phyloP scores from a whole-genome alignment of 37 sponge, comb jelly and placozoan species.

The Eunapius fragilis region DNA sequence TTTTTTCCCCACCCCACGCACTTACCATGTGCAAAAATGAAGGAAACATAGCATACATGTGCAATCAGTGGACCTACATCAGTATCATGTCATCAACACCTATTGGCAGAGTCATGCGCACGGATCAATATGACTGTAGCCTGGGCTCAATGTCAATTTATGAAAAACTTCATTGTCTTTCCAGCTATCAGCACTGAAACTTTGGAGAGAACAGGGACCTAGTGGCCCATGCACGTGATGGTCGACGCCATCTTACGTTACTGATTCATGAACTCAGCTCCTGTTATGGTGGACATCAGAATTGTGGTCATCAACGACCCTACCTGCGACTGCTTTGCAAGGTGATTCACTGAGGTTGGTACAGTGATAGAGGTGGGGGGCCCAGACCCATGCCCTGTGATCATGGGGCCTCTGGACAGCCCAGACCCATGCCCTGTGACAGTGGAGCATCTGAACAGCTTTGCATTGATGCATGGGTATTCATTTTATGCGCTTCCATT shows the following conservation, averaged over 20 bases:
- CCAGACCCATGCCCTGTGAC: no score
- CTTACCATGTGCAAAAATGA: no score
- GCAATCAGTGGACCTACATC: no score
- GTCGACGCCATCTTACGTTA: slow-evolving; percentile 34
- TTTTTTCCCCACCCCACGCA: no score
- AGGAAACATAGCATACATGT: no score
- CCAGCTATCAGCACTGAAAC: slow-evolving; percentile 79
- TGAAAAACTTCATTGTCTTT: slow-evolving; percentile 47
- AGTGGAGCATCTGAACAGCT: no score
- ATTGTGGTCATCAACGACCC: slow-evolving; percentile 70
- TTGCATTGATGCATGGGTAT: neutral
- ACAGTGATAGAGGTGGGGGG: neutral
- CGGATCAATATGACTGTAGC: no score
- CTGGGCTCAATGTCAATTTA: no score
- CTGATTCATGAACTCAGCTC: slow-evolving; percentile 9
- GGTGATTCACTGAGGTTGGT: neutral
- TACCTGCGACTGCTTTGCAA: slow-evolving; percentile 34
- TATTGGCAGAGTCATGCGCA: no score
- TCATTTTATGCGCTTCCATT: neutral
- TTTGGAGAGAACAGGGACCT: slow-evolving; percentile 58
- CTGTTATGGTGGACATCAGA: slow-evolving; percentile 59
- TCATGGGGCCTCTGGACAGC: no score
- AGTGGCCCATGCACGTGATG: slow-evolving; percentile 22
- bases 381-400: neutral
- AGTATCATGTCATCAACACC: no score